These are phyloP conservation scores for Poecilia latipinna DNA, from an alignment of 2,113 vertebrate species.

Conservation along the genomic window DNA sequence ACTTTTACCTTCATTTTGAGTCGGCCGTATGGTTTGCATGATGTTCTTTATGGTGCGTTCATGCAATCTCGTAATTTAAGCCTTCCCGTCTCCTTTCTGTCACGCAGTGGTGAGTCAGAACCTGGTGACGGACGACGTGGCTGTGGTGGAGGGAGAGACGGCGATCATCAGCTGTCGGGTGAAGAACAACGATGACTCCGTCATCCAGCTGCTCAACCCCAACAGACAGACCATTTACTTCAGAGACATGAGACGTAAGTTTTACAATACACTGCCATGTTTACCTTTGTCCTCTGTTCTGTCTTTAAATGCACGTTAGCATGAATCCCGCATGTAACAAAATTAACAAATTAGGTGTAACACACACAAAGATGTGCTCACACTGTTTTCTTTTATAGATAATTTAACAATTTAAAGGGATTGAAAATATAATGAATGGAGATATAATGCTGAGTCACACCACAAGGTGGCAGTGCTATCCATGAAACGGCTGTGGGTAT, in stretches of 20 bases:
- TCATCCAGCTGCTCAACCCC: slow-evolving; percentile 98
- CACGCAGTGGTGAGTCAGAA: slow-evolving; percentile 87
- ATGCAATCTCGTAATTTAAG: not conserved
- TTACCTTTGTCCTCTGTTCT: not conserved
- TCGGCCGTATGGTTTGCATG: not conserved
- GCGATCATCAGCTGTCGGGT: slow-evolving; percentile 84
- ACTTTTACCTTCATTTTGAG: not conserved
- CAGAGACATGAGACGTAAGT: slow-evolving; percentile 94
- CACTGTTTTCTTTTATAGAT: no score
- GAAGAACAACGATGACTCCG: slow-evolving; percentile 95
- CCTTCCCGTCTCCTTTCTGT: slow-evolving; percentile 6
- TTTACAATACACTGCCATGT: not conserved
- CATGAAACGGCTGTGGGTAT: no score
- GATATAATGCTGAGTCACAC: no score
- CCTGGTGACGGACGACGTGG: slow-evolving; percentile 88
- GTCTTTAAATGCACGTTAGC: no score
- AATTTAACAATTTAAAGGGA: no score
- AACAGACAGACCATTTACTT: slow-evolving; percentile 96
- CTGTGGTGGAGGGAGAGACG: slow-evolving; percentile 82
- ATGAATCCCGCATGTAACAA: no score
- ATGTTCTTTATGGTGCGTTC: not conserved
- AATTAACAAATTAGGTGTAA: no score
- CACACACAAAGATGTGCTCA: no score
- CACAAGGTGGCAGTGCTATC: no score
- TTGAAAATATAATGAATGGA: no score